Evolutionary conservation across 1,140 invertebrate species (phyloP).

Genomic region (Papilio glaucus): DNA sequence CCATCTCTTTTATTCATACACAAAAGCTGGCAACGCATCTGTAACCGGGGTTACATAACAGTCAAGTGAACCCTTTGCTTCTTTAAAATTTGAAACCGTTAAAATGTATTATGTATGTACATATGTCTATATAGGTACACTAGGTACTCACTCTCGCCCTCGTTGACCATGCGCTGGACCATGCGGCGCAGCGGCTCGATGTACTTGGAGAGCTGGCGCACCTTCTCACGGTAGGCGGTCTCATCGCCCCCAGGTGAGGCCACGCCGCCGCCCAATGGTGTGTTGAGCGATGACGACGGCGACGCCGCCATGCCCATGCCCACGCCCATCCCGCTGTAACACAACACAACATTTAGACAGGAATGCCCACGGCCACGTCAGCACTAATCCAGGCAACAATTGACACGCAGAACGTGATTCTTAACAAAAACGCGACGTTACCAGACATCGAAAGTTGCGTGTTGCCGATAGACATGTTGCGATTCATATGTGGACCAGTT

Average conservation of each 20-base stretch:
- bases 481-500: no score
- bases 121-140: background rate
- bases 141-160: slow-evolving; percentile 86
- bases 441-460: no score
- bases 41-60: no score
- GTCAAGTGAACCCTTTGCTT: no score
- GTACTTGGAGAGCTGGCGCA: slow-evolving; percentile 95
- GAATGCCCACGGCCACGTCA: background rate
- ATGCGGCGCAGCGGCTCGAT: slow-evolving; percentile 95
- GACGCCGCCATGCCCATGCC: slow-evolving; percentile 88
- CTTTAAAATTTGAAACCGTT: no score
- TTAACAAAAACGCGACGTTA: no score
- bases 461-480: no score
- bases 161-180: slow-evolving; percentile 93
- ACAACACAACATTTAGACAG: background rate
- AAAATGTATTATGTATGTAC: no score
- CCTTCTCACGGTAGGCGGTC: slow-evolving; percentile 95
- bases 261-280: slow-evolving; percentile 88
- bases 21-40: no score
- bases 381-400: no score
- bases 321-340: slow-evolving; percentile 60
- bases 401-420: no score
- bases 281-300: slow-evolving; percentile 91
- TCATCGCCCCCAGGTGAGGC: slow-evolving; percentile 90
- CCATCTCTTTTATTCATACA: no score